Conservation (phyloP, 2,888 invertebrate genomes). For the Oxystoma pomonae region DNA sequence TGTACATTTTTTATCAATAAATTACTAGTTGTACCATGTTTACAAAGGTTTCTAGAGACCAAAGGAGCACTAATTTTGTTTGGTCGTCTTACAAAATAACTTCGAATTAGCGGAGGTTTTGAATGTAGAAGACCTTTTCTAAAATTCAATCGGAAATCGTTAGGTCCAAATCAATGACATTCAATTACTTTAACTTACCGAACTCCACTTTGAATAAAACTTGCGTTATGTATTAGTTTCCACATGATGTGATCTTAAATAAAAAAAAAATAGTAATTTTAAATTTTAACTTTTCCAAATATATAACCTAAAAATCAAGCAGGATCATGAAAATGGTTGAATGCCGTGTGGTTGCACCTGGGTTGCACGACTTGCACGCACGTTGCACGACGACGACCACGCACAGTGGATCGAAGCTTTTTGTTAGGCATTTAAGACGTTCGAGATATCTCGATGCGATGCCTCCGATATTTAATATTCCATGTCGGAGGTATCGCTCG, state of each 20-base stretch:
- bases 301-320: too few relatives aligned
- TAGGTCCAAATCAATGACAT: neutral
- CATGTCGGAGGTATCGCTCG: too few relatives aligned
- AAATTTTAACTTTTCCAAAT: too few relatives aligned
- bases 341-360: too few relatives aligned
- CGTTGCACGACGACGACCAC: too few relatives aligned
- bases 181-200: neutral
- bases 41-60: neutral
- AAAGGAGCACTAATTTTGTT: too few relatives aligned
- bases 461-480: too few relatives aligned
- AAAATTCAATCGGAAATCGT: neutral
- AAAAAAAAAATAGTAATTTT: neutral
- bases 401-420: too few relatives aligned
- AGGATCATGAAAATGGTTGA: too few relatives aligned
- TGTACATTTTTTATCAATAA: neutral
- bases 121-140: neutral
- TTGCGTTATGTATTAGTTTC: neutral
- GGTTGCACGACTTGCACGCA: too few relatives aligned
- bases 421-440: too few relatives aligned
- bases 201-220: neutral
- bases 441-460: too few relatives aligned
- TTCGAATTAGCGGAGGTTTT: neutral
- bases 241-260: neutral
- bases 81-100: neutral
- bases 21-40: neutral